Base-by-base conservation (phyloP, 2,113 vertebrate genomes). In the Amblyornis subalaris region DNA sequence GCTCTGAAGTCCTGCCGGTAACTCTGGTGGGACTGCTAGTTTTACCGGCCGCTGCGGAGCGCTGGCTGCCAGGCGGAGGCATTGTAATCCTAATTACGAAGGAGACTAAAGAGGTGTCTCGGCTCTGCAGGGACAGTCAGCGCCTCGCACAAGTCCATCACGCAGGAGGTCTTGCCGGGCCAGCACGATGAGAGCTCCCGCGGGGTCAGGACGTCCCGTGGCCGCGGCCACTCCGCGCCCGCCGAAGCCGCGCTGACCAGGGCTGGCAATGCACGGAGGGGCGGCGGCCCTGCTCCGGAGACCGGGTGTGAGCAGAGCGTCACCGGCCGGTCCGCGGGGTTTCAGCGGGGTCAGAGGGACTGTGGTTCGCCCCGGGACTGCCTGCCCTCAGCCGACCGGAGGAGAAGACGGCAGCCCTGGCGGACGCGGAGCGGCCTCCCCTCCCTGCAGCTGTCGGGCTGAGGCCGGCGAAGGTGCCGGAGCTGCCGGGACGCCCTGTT, bases 51-150 rank as follows among this genome's bases (percentile, higher is more conserved):
- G 83, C 92, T 71, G 94, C 40, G 85, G 85, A 95, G 79, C 96
- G 94, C 93, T 96, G 91, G 51, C 90, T 48, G 77, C 93, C 76
- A 5, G 61, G 38, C 22, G 24, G 82, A 54, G 74, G 51, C 71
- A 80, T 85, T 90, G 70, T 96, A 92, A 96, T 94, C 90, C 83
- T 87, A 91, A 95, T 97, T 97, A 86, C n/a, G 84, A 93, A 90
- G n/a, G 90, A 54, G 76, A 85, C 51, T 87, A 44, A 55, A 47
- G 70, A 70, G 33, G 26, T 31, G 50, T 38, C 50, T 47, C n/a
- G 50, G 47, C 77, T 66, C 58, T 20, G 17, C 40, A 71, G 70
- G 54, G 77, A 40, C 45, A 31, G 84, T 35, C 80, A 44, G 71
- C 58, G 66, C 74, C 42, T 74, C 47, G 53, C 58, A 61, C n/a